Base-by-base conservation (phyloP, 2,888 invertebrate genomes). In the Ophonus ardosiacus region DNA sequence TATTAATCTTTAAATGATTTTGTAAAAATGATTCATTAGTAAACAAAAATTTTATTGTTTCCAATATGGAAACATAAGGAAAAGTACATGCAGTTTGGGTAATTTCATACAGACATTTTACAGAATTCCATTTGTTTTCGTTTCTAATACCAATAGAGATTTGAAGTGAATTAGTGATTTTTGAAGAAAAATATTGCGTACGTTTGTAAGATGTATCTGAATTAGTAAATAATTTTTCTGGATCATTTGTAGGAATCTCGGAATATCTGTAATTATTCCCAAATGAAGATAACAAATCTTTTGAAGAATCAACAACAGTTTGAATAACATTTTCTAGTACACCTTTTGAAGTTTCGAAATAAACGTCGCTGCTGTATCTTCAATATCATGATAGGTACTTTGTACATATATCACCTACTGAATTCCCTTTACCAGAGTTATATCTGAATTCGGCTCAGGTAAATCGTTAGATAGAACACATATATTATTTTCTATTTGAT, bases 341-440 rank as follows among this genome's bases (percentile, higher is more conserved):
- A 7, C 4, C 57, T 15, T 57, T 57, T 57, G 57, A 57, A n/a
- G 57, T 57, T 57, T 57, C 15, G 57, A 57, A n/a, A 57, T 57
- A 57, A 57, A 57, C 57, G 57, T 57, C 5, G 57, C 57, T 57
- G 57, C 13, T 57, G 15, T 57, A 4, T 57, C 57, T 57, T 15
- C 57, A 57, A 57, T 57, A 57, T 57, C 57, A 57, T 57, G 57
- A 57, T n/a, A n/a, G n/a, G n/a, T 57, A 57, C 57, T 57, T 57
- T 13, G 15, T 15, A 13, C 15, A 13, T 57, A n/a, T 57, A 57
- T 57, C 57, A n/a, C 3, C 4, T 57, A 13, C 13, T 57, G 15
- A 57, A 57, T 57, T 57, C 5, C 7, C 7, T 13, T 57, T 15
- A 15, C 7, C 57, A 57, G 13, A 7, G 15, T 57, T 13, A 57